These are phyloP conservation scores for Psilopogon haemacephalus DNA, from an alignment of 2,113 vertebrate genomes.

Conservation along the genomic window DNA sequence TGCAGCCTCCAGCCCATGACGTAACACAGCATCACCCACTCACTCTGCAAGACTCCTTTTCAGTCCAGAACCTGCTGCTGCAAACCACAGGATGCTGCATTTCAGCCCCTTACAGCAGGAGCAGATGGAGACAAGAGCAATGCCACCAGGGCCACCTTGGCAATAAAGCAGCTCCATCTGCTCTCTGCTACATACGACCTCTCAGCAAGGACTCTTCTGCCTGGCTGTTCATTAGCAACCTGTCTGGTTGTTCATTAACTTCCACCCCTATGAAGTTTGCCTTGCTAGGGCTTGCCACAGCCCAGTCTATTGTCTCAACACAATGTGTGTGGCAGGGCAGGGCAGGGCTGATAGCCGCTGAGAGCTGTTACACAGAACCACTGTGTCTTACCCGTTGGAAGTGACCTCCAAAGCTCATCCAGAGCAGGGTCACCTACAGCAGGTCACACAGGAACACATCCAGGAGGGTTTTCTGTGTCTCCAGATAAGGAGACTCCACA, in stretches of 20 bases:
- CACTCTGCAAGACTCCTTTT: not conserved
- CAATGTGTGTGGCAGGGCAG: too few species aligned
- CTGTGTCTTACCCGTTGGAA: too few species aligned
- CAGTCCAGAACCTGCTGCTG: not conserved
- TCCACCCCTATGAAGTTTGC: not conserved
- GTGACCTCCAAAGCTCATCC: too few species aligned
- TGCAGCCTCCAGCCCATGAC: not conserved
- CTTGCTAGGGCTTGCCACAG: too few species aligned
- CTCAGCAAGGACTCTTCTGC: not conserved
- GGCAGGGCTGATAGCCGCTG: too few species aligned
- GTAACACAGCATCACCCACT: not conserved
- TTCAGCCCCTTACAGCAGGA: rapidly evolving
- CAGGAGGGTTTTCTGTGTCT: too few species aligned
- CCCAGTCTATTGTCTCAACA: too few species aligned
- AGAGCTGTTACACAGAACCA: too few species aligned
- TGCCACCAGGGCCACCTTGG: not conserved
- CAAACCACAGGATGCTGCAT: not conserved
- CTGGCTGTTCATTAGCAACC: rapidly evolving
- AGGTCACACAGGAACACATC: too few species aligned
- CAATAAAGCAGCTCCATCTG: not conserved
- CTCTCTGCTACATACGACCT: not conserved
- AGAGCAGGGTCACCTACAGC: too few species aligned
- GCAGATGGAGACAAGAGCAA: not conserved
- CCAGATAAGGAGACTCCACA: too few species aligned
- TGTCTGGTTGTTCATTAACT: rapidly evolving